phyloP scores from a whole-genome alignment of 2,797 vertebrate species.

The Prunella strophiata region DNA sequence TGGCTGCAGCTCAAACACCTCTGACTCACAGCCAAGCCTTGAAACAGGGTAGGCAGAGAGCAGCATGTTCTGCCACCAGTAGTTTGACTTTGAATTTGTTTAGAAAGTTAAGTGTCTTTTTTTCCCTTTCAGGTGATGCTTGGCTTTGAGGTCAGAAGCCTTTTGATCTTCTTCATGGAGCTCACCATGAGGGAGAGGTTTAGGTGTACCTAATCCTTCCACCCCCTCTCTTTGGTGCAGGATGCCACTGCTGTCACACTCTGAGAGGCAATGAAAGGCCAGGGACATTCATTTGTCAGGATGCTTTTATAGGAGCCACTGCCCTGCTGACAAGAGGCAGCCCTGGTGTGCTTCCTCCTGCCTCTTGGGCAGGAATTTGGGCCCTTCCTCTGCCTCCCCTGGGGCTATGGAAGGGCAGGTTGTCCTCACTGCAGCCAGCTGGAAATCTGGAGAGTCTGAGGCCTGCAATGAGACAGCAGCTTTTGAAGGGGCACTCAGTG shows the following conservation, averaged over 20 bases:
- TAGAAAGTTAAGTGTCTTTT: not conserved
- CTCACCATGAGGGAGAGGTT: not conserved
- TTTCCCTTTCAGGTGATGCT: not conserved
- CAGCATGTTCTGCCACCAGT: not conserved
- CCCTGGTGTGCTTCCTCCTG: not conserved
- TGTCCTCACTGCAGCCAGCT: not conserved
- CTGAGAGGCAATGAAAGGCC: not conserved
- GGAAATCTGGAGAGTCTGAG: not conserved
- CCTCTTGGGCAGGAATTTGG: not conserved
- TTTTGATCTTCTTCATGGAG: not conserved
- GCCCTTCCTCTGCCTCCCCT: not conserved
- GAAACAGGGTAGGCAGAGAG: not conserved
- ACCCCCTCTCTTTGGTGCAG: not conserved
- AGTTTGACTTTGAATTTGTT: constrained; percentile 42
- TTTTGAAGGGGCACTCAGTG: not conserved
- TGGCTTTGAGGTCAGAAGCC: not conserved
- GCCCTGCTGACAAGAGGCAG: not conserved
- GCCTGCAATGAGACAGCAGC: not conserved
- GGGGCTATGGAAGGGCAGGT: not conserved
- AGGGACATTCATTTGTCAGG: not conserved
- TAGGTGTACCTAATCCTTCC: not conserved
- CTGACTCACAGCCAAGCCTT: constrained; percentile 32
- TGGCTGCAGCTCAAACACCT: constrained; percentile 23
- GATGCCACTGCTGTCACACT: not conserved
- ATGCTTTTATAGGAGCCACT: not conserved